Base-by-base conservation (phyloP, 2,797 vertebrate species). In the Rhabdomys pumilio region DNA sequence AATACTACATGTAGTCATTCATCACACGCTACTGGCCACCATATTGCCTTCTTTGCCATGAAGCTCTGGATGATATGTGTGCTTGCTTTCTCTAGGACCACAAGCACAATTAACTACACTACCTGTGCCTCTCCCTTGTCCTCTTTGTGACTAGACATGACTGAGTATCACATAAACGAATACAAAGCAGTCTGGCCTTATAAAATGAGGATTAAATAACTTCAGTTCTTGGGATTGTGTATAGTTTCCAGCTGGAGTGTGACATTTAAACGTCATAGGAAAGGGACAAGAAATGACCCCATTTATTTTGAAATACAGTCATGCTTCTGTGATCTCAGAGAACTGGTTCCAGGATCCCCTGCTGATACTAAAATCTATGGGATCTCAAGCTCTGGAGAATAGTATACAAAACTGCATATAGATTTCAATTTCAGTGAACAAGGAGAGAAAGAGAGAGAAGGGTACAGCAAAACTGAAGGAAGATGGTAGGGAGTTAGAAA, bases 221-320 rank as follows among this genome's bases (percentile, higher is more conserved):
- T 90, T 88, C 69, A 92, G 44, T 22, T 95, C 24, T 73, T 34
- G 75, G 0, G 13, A 44, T 29, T 57, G 20, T 50, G 55, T 31
- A 93, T 44, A 65, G 41, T 61, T 95, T 91, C 31, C 76, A 44
- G 53, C 29, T 72, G 44, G 44, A 91, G n/a, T 44, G 53, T 76
- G 34, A 84, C 59, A 44, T 67, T 75, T 61, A 63, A 77, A 84
- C 50, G 89, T 15, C 44, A 72, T 79, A 61, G 61, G 50, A 96
- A 75, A 89, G 1, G 79, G 41, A 88, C 73, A 76, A 89, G 47
- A 90, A 95, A 88, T 34, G 6, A 61, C 9, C 29, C 41, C 55
- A 81, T 53, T 69, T 11, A 80, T 73, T 41, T 95, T 92, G 69
- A 95, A 61, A 57, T 65, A 63, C 0, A 57, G 12, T n/a, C 41